Base-by-base conservation (phyloP, 2,888 invertebrate genomes). In the Amaurobius ferox region DNA sequence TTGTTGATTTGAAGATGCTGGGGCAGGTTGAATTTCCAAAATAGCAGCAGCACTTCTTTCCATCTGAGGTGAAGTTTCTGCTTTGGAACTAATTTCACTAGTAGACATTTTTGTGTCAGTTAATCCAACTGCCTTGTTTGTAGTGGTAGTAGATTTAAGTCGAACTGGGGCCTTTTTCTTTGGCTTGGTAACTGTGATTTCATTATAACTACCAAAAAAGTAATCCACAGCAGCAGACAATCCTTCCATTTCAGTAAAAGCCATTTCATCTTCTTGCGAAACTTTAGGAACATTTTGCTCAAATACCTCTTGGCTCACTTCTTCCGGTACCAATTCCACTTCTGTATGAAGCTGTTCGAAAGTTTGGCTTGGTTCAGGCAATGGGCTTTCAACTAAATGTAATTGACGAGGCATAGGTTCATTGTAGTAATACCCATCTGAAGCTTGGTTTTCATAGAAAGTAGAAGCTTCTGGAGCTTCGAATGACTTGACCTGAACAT, bases 171-270 rank as follows among this genome's bases (percentile, higher is more conserved):
- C 29, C 32, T 79, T 79, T 71, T 86, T 86, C 76, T 76, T 76
- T 2, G 72, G 77, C 7, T 55, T 73, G n/a, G 79, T 9, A 7
- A 79, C 70, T 30, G 66, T 66, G 9, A 86, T 55, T 76, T 86
- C 86, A 76, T 86, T 71, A 40, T 86, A 86, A n/a, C 74, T 70
- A 1, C 86, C 86, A 61, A 87, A 81, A 39, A 78, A 87, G 55
- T 80, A 87, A 73, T 87, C 87, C 16, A 71, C 86, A 39, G 70
- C 87, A 26, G 87, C 87, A 67, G 73, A 78, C 23, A 64, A 28
- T 23, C 23, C 35, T 62, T 77, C 77, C 28, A 73, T 29, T 78
- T 81, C 80, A 16, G 78, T 13, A 48, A 78, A 67, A 35, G 19
- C 7, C 7, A 62, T 11, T 55, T 78, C 70, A 16, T 86, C 79